A percentile compares a stretch with the other conserved stretches of the same genome.
phyloP scores from a whole-genome alignment of 2,797 vertebrate species.

The Acanthurus lineatus region DNA sequence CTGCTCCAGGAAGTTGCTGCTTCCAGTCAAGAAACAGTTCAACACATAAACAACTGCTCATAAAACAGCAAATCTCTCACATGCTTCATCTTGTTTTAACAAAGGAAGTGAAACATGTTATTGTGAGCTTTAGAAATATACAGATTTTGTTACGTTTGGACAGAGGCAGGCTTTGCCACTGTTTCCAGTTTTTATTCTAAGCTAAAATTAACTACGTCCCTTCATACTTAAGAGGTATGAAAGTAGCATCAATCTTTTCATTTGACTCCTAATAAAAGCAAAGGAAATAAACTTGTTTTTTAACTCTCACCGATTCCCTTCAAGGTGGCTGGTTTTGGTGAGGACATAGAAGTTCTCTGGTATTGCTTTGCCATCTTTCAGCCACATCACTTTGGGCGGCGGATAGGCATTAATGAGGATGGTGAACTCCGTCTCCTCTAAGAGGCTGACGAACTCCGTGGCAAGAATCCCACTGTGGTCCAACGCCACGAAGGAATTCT shows the following conservation, averaged over 20 bases:
- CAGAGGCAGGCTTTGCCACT: not conserved
- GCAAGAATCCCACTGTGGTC: constrained; percentile 88
- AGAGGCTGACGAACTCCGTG: constrained; percentile 88
- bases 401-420: constrained; percentile 91
- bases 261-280: not conserved
- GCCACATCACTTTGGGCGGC: constrained; percentile 90
- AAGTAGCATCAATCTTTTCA: not conserved
- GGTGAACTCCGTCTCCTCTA: constrained; percentile 92
- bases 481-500: constrained; percentile 90
- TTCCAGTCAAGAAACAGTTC: not conserved
- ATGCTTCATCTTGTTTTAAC: not conserved
- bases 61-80: not conserved
- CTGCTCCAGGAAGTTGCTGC: too few species aligned
- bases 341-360: constrained; percentile 70
- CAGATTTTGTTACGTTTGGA: not conserved
- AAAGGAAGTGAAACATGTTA: not conserved
- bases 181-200: not conserved
- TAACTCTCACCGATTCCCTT: constrained; percentile 77
- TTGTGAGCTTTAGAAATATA: not conserved
- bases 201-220: not conserved
- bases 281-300: not conserved
- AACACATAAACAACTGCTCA: not conserved
- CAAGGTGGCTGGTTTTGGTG: constrained; percentile 71
- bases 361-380: constrained; percentile 88
- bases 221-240: not conserved